A percentile compares a stretch with the other conserved stretches of the same genome.
These are phyloP conservation scores for Acomys russatus DNA, from an alignment of 2,797 vertebrate genomes.

Conservation along the genomic window DNA sequence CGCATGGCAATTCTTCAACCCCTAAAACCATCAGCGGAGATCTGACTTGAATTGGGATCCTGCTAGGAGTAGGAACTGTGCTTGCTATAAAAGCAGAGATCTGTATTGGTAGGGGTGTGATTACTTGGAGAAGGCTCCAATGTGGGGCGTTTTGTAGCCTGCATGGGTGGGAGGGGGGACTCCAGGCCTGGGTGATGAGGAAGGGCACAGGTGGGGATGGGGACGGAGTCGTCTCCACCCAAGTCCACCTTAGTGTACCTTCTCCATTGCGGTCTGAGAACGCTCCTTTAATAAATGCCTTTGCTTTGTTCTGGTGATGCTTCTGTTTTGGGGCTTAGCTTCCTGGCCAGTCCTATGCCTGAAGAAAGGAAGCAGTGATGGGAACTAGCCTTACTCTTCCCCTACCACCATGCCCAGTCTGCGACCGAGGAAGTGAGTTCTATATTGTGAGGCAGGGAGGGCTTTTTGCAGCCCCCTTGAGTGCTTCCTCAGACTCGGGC, in stretches of 20 bases:
- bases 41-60: background rate
- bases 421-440: fast-evolving
- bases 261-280: constrained; percentile 60
- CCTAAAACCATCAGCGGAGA: background rate
- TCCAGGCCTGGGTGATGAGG: background rate
- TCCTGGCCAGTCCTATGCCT: background rate
- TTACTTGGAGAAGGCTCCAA: constrained; percentile 35
- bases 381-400: background rate
- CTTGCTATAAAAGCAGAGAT: background rate
- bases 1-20: constrained; percentile 60
- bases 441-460: background rate
- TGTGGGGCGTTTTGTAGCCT: background rate
- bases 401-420: fast-evolving
- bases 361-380: background rate
- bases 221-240: background rate
- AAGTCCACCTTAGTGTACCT: constrained; percentile 46
- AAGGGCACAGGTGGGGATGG: background rate
- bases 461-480: background rate
- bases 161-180: background rate
- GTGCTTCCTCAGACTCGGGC: background rate
- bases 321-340: background rate
- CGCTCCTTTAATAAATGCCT: constrained; percentile 86
- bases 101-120: constrained; percentile 51
- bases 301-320: constrained; percentile 78
- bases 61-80: background rate